phyloP scores from a whole-genome alignment of 37 sponge, comb jelly and placozoan species.

The Halichondria panicea region DNA sequence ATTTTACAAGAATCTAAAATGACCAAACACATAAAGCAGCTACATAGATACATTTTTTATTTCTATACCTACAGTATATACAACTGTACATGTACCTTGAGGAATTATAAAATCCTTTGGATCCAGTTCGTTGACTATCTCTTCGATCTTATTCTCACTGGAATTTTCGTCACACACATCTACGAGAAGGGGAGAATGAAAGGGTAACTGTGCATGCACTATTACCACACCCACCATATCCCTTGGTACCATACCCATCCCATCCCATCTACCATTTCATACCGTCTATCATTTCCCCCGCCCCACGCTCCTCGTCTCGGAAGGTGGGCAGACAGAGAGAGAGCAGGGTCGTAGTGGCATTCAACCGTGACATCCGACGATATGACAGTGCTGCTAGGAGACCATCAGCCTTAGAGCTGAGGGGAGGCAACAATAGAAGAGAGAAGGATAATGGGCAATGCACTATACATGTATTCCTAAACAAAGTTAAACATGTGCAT shows the following conservation, averaged over 20 bases:
- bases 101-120: constrained; percentile 17
- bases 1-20: neutral
- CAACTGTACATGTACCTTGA: constrained; percentile 9
- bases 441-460: too few species aligned
- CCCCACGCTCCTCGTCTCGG: constrained; percentile 2
- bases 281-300: too few species aligned
- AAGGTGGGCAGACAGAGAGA: constrained; percentile 12
- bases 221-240: neutral
- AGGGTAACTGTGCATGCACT: neutral
- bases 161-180: constrained; percentile 16
- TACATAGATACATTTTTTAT: neutral
- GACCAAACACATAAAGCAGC: neutral
- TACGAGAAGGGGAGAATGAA: neutral
- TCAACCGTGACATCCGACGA: constrained; percentile 41
- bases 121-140: constrained; percentile 6
- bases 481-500: too few species aligned
- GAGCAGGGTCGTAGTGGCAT: constrained; percentile 42
- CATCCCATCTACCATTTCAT: neutral
- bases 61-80: neutral
- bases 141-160: constrained; percentile 44
- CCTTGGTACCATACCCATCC: neutral
- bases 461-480: too few species aligned
- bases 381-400: constrained; percentile 31
- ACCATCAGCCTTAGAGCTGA: constrained; percentile 49
- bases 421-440: neutral